Percentiles rank a stretch among this genome's conserved stretches.
phyloP scores from a whole-genome alignment of 2,113 vertebrate genomes.

The Gobiocypris rarus region DNA sequence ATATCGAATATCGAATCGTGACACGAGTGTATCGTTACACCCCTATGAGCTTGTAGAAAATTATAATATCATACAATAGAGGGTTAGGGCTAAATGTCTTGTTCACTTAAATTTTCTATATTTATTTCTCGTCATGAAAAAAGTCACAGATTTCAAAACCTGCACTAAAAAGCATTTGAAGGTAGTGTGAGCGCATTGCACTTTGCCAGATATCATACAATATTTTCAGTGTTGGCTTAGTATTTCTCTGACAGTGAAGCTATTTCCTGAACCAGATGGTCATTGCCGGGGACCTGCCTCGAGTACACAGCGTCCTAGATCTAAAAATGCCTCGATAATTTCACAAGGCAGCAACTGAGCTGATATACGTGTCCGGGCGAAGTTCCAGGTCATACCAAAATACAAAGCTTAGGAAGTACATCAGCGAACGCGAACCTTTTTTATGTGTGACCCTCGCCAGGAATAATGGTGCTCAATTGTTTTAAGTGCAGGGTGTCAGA shows the following conservation, averaged over 20 bases:
- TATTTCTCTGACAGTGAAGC: background rate
- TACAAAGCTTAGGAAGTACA: constrained; percentile 20
- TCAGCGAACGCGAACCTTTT: background rate
- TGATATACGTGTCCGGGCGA: constrained; percentile 16
- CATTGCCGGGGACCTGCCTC: constrained; percentile 7
- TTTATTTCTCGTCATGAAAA: background rate
- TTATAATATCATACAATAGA: background rate
- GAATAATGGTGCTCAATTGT: constrained; percentile 30
- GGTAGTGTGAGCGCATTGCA: background rate
- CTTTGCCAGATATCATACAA: constrained; percentile 1
- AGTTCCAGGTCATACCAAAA: constrained; percentile 35
- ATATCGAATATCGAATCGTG: too few relatives aligned
- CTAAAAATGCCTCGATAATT: constrained; percentile 38
- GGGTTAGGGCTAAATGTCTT: background rate
- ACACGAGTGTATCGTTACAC: too few relatives aligned
- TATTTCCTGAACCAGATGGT: constrained; percentile 34
- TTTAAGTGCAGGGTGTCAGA: constrained; percentile 35
- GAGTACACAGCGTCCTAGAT: constrained; percentile 45
- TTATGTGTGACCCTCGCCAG: background rate
- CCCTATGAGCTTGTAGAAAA: background rate
- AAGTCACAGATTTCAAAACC: background rate
- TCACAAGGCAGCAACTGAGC: constrained; percentile 30
- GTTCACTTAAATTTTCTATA: background rate
- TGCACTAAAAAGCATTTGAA: background rate
- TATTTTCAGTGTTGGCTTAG: constrained; percentile 1